phyloP scores from a whole-genome alignment of 1,140 invertebrate species.

The Dreissena rostriformis region DNA sequence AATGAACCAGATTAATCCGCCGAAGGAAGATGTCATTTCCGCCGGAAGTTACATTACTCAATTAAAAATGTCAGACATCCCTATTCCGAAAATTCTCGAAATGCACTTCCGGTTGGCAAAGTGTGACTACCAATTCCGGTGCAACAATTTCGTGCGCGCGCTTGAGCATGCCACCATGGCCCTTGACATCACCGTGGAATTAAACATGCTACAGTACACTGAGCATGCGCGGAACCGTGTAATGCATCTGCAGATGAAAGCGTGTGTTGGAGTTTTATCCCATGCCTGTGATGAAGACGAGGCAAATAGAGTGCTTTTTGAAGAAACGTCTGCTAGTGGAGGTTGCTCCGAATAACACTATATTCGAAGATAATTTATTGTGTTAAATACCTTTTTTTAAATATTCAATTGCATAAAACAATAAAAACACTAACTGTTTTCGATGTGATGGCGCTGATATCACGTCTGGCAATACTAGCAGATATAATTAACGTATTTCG shows the following conservation, averaged over 20 bases:
- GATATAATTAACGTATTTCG: no score
- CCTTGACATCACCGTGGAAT: constrained; percentile 23
- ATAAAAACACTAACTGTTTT: no score
- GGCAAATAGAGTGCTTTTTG: constrained; percentile 29
- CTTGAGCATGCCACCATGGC: constrained; percentile 55
- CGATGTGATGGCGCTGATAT: no score
- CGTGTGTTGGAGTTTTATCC: not conserved
- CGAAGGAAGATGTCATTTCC: constrained; percentile 28
- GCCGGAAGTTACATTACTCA: constrained; percentile 41
- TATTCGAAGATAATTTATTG: no score
- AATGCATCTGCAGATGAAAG: constrained; percentile 27
- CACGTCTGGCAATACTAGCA: no score
- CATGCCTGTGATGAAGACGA: constrained; percentile 23
- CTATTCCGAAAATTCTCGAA: constrained; percentile 60
- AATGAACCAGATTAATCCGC: constrained; percentile 49
- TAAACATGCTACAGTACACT: constrained; percentile 56
- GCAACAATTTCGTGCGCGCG: constrained; percentile 32
- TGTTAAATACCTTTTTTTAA: no score
- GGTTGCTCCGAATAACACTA: no score
- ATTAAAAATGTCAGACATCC: constrained; percentile 40
- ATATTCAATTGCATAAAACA: no score
- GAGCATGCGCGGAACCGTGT: constrained; percentile 58
- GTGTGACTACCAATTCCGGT: no score
- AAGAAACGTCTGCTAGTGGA: not conserved
- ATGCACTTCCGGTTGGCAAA: constrained; percentile 58